A percentile compares a stretch with the other conserved stretches of the same genome.
phyloP scores from a whole-genome alignment of 2,888 invertebrate genomes.

The Troglohyphantes excavatus region DNA sequence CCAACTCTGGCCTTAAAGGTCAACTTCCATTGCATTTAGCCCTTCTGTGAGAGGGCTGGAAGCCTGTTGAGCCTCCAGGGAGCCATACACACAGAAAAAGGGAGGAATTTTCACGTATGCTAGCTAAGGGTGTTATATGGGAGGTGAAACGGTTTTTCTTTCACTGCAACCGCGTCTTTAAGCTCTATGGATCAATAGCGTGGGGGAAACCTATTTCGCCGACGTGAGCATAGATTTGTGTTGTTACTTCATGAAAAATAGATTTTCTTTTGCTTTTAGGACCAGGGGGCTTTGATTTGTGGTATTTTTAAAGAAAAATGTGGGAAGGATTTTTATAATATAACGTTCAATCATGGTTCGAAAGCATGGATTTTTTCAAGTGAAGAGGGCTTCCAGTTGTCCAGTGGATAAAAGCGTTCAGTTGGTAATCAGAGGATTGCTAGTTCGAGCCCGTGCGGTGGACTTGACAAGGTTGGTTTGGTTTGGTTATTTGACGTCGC shows the following conservation, averaged over 20 bases:
- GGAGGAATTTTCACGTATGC: background rate
- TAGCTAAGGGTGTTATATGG: background rate
- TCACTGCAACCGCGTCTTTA: background rate
- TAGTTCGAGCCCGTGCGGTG: too few relatives aligned
- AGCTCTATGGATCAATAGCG: background rate
- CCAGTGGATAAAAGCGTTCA: too few relatives aligned
- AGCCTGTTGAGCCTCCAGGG: background rate
- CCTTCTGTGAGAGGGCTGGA: background rate
- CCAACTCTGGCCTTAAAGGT: background rate
- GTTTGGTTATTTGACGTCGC: too few relatives aligned
- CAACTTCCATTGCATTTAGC: background rate
- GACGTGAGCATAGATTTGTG: background rate
- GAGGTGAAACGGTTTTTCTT: background rate
- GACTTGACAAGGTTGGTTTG: too few relatives aligned
- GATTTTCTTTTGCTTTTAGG: background rate
- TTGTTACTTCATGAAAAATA: background rate
- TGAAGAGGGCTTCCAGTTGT: too few relatives aligned
- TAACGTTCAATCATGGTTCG: too few relatives aligned
- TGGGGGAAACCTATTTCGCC: background rate
- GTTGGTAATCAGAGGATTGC: too few relatives aligned
- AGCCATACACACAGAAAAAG: background rate
- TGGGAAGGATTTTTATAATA: too few relatives aligned
- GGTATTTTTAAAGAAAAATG: too few relatives aligned
- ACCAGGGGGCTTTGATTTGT: background rate
- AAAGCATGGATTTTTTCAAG: too few relatives aligned